Percentiles rank a stretch among this genome's conserved stretches.
Conservation (phyloP, 2,888 invertebrate species). For the Patella ulyssiponensis region DNA sequence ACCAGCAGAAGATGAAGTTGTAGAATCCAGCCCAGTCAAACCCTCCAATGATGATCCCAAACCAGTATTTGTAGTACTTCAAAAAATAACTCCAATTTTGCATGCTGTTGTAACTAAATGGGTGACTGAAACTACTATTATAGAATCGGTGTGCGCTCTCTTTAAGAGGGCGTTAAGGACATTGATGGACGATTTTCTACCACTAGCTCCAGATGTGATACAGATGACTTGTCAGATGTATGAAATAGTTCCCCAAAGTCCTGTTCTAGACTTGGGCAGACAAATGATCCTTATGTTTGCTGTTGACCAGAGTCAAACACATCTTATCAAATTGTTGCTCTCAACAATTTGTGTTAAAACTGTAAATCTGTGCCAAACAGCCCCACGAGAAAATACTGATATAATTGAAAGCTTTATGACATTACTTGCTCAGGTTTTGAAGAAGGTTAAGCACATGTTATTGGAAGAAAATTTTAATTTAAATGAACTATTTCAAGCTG, state of each 20-base stretch:
- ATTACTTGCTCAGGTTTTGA: slow-evolving; percentile 78
- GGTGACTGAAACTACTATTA: slow-evolving; percentile 78
- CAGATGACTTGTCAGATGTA: slow-evolving; percentile 81
- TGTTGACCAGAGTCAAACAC: slow-evolving; percentile 55
- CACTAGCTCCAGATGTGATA: slow-evolving; percentile 80
- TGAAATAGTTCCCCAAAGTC: slow-evolving; percentile 79
- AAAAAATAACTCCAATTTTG: slow-evolving; percentile 65
- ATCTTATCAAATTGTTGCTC: slow-evolving; percentile 72
- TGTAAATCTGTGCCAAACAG: slow-evolving; percentile 51
- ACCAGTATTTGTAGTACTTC: slow-evolving; percentile 66
- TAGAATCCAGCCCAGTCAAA: slow-evolving; percentile 19
- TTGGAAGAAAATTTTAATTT: slow-evolving; percentile 68
- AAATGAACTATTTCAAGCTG: slow-evolving; percentile 8
- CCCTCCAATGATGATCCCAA: slow-evolving; percentile 2
- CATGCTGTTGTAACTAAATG: slow-evolving; percentile 74
- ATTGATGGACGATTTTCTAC: slow-evolving; percentile 80
- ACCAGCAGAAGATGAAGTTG: slow-evolving; percentile 39
- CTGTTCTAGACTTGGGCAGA: slow-evolving; percentile 82
- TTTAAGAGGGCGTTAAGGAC: slow-evolving; percentile 83
- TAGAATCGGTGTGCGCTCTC: slow-evolving; percentile 83
- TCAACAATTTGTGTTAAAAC: slow-evolving; percentile 64
- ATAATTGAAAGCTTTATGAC: slow-evolving; percentile 81
- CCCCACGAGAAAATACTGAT: slow-evolving; percentile 77
- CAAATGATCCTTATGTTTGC: slow-evolving; percentile 74
- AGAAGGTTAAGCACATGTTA: slow-evolving; percentile 77